Evolutionary conservation across 2,113 vertebrate genomes (phyloP).

Genomic region (Bombycilla garrulus): DNA sequence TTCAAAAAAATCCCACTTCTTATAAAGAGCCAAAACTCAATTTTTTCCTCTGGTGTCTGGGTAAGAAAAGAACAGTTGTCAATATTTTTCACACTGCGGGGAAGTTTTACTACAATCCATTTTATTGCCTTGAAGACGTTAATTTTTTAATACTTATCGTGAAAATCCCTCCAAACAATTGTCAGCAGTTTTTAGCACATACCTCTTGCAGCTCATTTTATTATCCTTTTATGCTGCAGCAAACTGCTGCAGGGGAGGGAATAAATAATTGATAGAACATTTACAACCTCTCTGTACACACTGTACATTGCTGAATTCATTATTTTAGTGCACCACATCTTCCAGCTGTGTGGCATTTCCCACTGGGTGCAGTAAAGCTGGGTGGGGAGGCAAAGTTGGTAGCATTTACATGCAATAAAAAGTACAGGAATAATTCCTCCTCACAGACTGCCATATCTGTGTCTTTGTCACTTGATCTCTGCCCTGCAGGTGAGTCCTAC

Average conservation of each 20-base stretch:
- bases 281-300: neutral
- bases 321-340: neutral
- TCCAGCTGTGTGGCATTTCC: neutral
- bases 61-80: neutral
- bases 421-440: neutral
- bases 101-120: neutral
- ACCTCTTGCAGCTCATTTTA: neutral
- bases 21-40: neutral
- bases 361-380: neutral
- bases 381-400: neutral
- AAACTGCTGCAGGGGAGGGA: neutral
- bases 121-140: neutral
- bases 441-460: neutral
- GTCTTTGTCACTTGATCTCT: neutral
- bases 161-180: neutral
- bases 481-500: neutral
- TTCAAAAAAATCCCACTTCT: neutral
- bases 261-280: neutral
- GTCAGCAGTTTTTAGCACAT: neutral
- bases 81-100: neutral
- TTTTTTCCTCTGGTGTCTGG: neutral
- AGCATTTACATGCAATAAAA: neutral
- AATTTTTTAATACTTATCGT: neutral
- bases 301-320: neutral
- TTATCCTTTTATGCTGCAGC: neutral